Conservation (phyloP, 2,888 invertebrate genomes). For the Drosophila ezoana region DNA sequence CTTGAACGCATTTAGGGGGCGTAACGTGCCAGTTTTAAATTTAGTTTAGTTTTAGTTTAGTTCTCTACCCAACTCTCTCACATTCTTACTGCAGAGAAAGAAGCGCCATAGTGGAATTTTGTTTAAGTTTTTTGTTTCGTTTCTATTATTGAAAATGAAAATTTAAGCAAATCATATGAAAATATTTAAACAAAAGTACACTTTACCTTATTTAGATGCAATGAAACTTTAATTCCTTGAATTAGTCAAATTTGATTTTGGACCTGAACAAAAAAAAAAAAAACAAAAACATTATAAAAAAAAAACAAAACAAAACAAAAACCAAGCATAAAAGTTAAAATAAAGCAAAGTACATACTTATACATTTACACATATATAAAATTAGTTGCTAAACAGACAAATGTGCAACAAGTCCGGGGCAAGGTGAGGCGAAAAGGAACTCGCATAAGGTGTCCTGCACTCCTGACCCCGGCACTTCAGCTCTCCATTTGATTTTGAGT, state of each 20-base stretch:
- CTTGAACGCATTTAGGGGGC: slow-evolving; percentile 36
- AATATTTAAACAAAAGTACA: slow-evolving; percentile 75
- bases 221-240: slow-evolving; percentile 83
- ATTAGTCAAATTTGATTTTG: slow-evolving; percentile 84
- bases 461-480: slow-evolving; percentile 20
- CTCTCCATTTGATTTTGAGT: slow-evolving; percentile 64
- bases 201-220: slow-evolving; percentile 79
- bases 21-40: slow-evolving; percentile 46
- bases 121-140: slow-evolving; percentile 80
- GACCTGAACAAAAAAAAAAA: slow-evolving; percentile 75
- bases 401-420: slow-evolving; percentile 40
- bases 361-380: slow-evolving; percentile 36
- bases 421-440: slow-evolving; percentile 16
- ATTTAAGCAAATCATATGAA: slow-evolving; percentile 72
- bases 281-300: slow-evolving; percentile 23
- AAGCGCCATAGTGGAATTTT: slow-evolving; percentile 79
- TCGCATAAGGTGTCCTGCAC: slow-evolving; percentile 13
- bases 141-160: slow-evolving; percentile 75
- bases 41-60: slow-evolving; percentile 57
- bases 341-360: slow-evolving; percentile 44
- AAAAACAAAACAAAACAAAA: slow-evolving; percentile 31
- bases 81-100: slow-evolving; percentile 20
- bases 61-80: slow-evolving; percentile 32
- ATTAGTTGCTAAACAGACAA: slow-evolving; percentile 59
- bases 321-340: slow-evolving; percentile 49